phyloP scores from a whole-genome alignment of 2,113 vertebrate species.

The Myodes glareolus region DNA sequence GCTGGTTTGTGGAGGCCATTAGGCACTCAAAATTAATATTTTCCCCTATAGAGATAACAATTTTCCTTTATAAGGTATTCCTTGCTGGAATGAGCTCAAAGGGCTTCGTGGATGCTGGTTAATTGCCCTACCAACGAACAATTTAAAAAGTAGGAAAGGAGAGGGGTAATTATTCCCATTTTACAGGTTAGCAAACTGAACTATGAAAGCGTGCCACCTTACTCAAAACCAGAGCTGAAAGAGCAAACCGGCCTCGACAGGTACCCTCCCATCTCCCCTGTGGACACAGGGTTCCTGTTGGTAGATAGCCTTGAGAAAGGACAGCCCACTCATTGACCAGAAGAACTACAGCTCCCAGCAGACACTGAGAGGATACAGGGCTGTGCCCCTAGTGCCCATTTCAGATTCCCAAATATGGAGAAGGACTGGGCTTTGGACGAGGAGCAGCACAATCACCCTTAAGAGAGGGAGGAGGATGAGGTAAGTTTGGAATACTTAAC shows the following conservation, averaged over 20 bases:
- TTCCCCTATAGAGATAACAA: conserved; percentile 68
- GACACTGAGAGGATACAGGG: not conserved
- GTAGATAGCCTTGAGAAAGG: not conserved
- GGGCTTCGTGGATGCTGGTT: conserved; percentile 23
- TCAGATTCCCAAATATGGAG: conserved; percentile 89
- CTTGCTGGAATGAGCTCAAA: conserved; percentile 67
- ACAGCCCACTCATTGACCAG: not conserved
- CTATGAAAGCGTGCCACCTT: not conserved
- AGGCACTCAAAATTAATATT: conserved; percentile 59
- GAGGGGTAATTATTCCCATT: conserved; percentile 60
- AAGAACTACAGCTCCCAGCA: conserved; percentile 76
- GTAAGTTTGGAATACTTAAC: conserved; percentile 70
- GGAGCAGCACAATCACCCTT: conserved; percentile 64
- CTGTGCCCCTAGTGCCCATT: conserved; percentile 59
- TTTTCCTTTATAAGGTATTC: conserved; percentile 56
- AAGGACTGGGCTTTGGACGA: conserved; percentile 83
- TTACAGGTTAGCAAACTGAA: conserved; percentile 52
- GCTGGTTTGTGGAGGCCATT: conserved; percentile 22
- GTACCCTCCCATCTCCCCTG: not conserved
- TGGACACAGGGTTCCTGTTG: not conserved
- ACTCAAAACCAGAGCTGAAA: conserved; percentile 34
- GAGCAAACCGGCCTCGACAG: not conserved
- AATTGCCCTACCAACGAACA: conserved; percentile 58
- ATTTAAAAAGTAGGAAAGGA: conserved; percentile 35
- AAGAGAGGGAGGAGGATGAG: conserved; percentile 66